Base-by-base conservation (phyloP, 2,888 invertebrate genomes). In the Stictocephala bisonia region DNA sequence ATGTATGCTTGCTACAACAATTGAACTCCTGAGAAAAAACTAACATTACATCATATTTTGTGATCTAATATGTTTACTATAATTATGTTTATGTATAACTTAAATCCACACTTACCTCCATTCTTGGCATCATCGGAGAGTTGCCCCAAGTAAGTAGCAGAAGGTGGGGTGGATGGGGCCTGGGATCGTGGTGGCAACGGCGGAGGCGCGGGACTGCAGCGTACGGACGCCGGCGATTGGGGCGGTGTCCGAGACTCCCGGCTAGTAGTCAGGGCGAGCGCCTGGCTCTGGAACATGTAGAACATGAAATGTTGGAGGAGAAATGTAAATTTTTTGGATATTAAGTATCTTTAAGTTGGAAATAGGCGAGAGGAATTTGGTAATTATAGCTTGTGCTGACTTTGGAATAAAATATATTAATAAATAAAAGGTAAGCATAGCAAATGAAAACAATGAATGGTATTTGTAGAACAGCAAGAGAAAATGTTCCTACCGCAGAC, bases 231-330 rank as follows among this genome's bases (percentile, higher is more conserved):
- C 41, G 75, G 78, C 15, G 79, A 75, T 75, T 79, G 74, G 69
- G 85, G 81, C 48, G 84, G 86, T 80, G 86, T 86, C 80, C 86
- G 88, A 79, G 84, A 87, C 80, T 80, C 83, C 51, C 81, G 78
- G 67, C 80, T 75, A 74, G 81, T 81, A 67, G 79, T 80, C 76
- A 81, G 75, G 11, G 80, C 79, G 72, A 81, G 76, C 0, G 81
- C 79, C 76, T 81, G 80, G 71, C 70, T 80, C 81, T 81, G 79
- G 9, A 77, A 79, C 15, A 41, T 7, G 13, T n/a, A n/a, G n/a
- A n/a, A n/a, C n/a, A n/a, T n/a, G 3, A n/a, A 35, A 35, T 11
- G 13, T 35, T 9, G 7, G 9, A 35, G 35, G 13, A 35, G 13
- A 35, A 9, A 13, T 35, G 35, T 35, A 13, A 35, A 13, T 7